Conservation (phyloP, 2,113 vertebrate genomes). For the Chaetura pelagica region DNA sequence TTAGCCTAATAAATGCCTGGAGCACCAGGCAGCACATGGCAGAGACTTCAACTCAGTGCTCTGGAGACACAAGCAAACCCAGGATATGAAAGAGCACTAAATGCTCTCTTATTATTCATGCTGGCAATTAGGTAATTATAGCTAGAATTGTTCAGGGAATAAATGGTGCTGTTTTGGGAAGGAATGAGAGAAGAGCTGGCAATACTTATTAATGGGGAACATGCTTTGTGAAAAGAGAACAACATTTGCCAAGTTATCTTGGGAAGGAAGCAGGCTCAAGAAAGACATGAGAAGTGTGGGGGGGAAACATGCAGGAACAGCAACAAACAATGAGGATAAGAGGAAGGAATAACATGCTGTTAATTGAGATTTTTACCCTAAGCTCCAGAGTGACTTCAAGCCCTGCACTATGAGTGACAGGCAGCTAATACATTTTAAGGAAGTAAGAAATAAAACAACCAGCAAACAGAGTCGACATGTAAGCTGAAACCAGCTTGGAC, state of each 20-base stretch:
- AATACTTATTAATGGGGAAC: not conserved
- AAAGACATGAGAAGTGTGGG: not conserved
- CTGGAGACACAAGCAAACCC: not conserved
- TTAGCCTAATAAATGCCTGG: not conserved
- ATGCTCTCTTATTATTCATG: not conserved
- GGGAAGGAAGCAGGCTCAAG: not conserved
- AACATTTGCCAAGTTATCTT: not conserved
- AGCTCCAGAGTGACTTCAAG: not conserved
- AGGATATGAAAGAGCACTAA: not conserved
- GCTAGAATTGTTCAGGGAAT: not conserved
- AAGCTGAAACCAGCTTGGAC: not conserved
- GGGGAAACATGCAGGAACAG: not conserved
- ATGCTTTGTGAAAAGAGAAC: not conserved
- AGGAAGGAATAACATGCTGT: not conserved
- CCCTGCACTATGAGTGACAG: accelerated
- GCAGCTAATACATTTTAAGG: not conserved
- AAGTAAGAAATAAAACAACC: not conserved
- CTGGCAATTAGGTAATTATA: constrained; percentile 12
- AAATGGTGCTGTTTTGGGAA: not conserved
- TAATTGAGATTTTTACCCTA: not conserved
- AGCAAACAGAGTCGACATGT: accelerated
- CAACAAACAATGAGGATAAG: not conserved
- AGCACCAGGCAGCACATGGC: not conserved
- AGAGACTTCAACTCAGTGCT: not conserved
- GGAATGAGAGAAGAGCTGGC: not conserved